Base-by-base conservation (phyloP, 2,113 vertebrate species). In the Podiceps cristatus region DNA sequence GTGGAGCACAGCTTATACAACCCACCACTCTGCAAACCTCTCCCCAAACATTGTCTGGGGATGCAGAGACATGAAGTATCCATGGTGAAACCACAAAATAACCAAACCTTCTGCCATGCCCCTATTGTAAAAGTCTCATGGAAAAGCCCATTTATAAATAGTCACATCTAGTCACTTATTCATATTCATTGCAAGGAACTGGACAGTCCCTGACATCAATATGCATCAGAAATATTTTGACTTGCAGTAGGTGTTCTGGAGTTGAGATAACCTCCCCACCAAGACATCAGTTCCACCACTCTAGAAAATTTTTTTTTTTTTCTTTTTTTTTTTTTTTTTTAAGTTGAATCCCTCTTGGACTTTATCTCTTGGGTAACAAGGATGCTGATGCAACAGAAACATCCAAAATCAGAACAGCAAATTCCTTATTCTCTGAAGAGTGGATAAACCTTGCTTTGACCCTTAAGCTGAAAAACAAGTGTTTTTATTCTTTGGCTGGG, bases 21-120 rank as follows among this genome's bases (percentile, higher is more conserved):
- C 9, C 58, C 40, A 72, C 58, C 5, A 0, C 7, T 19, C 22
- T 11, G 9, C 18, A 60, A 58, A 42, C 18, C 33, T 7, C 29
- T 78, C 59, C 45, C 37, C 29, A 17, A 1, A 19, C 15, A 3
- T 7, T 1, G 0, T 4, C 1, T 53, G 44, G 37, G 22, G 53
- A 84, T 7, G 15, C 35, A 35, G 33, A 55, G 50, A 73, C 1
- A 0, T 0, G 1, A 84, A 60, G 45, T 10, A 19, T 23, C 29
- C 20, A 2, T 17, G 29, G 24, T 44, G 29, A 62, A 60, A 64
- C 10, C 31, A 69, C 10, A 63, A 58, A 82, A 52, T 7, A 29
- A 68, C 27, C 25, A 66, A 53, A 31, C 15, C 22, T 66, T 64
- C 28, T 59, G 44, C 11, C 18, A 5, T 10, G 37, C 1, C 11